phyloP scores from a whole-genome alignment of 2,797 vertebrate species.

The Hozukius guyotensis region DNA sequence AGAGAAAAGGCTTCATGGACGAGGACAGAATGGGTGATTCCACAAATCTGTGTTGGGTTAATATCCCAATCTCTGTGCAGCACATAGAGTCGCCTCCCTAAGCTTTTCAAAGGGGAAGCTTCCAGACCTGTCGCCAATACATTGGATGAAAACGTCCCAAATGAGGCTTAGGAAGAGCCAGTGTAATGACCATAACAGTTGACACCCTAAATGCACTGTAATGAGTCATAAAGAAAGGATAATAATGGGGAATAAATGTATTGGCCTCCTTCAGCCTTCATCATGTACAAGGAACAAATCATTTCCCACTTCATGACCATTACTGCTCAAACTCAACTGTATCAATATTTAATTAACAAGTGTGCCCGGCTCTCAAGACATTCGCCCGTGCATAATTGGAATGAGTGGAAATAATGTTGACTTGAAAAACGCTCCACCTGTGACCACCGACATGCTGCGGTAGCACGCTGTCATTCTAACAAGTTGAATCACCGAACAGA shows the following conservation, averaged over 20 bases:
- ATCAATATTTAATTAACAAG: slow-evolving; percentile 15
- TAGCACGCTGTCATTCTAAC: not conserved
- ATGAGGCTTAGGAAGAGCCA: not conserved
- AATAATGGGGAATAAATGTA: slow-evolving; percentile 1
- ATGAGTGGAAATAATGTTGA: not conserved
- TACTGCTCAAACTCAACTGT: not conserved
- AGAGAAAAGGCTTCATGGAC: not conserved
- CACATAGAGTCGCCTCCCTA: not conserved
- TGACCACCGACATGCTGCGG: not conserved
- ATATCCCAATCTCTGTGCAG: not conserved
- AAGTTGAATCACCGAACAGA: slow-evolving; percentile 1
- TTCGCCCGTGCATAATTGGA: not conserved
- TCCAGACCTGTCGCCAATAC: not conserved
- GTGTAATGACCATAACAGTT: not conserved
- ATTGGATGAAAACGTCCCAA: not conserved
- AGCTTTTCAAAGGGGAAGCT: slow-evolving; percentile 4
- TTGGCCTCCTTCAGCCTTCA: not conserved
- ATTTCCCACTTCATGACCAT: not conserved
- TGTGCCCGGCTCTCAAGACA: not conserved
- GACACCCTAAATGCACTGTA: not conserved
- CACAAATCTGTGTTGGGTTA: not conserved
- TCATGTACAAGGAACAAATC: not conserved
- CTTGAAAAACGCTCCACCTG: slow-evolving; percentile 26
- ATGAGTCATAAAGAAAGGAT: not conserved
- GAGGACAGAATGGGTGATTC: not conserved